A percentile compares a stretch with the other conserved stretches of the same genome.
Conservation (phyloP, 2,888 invertebrate genomes). For the Diaprepes abbreviatus region DNA sequence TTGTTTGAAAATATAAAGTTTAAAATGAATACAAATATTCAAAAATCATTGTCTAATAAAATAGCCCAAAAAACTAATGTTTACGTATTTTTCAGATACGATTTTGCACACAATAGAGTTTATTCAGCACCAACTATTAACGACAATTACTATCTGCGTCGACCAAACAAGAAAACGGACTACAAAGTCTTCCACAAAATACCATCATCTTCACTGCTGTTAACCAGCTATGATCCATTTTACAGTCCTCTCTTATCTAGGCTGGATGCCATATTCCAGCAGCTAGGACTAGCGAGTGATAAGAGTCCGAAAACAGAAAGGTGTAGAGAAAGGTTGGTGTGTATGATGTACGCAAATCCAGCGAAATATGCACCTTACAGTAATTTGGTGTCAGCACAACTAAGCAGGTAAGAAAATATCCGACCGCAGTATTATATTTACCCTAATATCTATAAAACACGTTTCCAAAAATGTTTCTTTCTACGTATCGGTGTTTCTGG, state of each 20-base stretch:
- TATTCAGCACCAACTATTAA: conserved; percentile 72
- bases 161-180: conserved; percentile 73
- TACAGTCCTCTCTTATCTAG: conserved; percentile 89
- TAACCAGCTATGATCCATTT: conserved; percentile 91
- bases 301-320: conserved; percentile 71
- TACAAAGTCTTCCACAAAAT: conserved; percentile 91
- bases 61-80: too few relatives aligned
- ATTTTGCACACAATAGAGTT: conserved; percentile 73
- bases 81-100: conserved; percentile 67
- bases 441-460: too few relatives aligned
- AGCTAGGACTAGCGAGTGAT: conserved; percentile 71
- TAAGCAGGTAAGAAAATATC: conserved; percentile 79
- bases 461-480: too few relatives aligned
- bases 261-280: conserved; percentile 86
- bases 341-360: conserved; percentile 89
- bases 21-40: too few relatives aligned
- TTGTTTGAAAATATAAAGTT: too few relatives aligned
- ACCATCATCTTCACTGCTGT: conserved; percentile 83
- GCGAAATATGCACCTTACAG: conserved; percentile 92
- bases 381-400: conserved; percentile 88
- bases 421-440: too few relatives aligned
- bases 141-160: conserved; percentile 73
- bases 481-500: too few relatives aligned
- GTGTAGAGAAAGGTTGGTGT: conserved; percentile 87
- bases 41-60: too few relatives aligned